These are phyloP conservation scores for Melanitta fusca DNA, from an alignment of 2,797 vertebrate species.

Conservation along the genomic window DNA sequence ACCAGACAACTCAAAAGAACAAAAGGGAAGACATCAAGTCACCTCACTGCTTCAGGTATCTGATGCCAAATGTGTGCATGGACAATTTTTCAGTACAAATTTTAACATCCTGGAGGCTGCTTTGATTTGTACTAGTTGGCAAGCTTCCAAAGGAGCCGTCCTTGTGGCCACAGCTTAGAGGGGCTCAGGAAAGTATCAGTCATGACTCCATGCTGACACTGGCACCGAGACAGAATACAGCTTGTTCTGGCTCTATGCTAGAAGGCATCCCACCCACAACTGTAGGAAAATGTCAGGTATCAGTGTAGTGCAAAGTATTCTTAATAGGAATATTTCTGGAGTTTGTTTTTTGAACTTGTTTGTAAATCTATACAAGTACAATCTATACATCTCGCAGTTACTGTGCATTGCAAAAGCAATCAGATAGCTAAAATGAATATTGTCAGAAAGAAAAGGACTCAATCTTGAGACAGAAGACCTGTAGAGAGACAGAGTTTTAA, in stretches of 20 bases:
- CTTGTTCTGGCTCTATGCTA: not conserved
- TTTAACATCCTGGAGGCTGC: not conserved
- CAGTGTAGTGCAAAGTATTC: not conserved
- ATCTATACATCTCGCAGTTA: not conserved
- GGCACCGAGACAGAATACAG: not conserved
- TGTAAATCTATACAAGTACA: not conserved
- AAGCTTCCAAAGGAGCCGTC: not conserved
- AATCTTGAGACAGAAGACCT: not conserved
- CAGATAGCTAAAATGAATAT: not conserved
- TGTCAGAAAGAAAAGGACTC: not conserved
- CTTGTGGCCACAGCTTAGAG: not conserved
- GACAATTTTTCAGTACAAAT: not conserved
- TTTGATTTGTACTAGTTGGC: not conserved
- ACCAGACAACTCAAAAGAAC: not conserved
- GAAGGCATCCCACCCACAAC: not conserved
- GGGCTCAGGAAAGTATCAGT: conserved; percentile 23
- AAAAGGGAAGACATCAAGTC: not conserved
- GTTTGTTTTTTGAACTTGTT: not conserved
- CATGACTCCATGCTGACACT: not conserved
- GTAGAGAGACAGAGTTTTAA: not conserved
- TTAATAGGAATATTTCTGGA: not conserved
- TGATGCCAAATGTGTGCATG: not conserved
- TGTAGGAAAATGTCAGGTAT: not conserved
- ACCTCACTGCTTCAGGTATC: not conserved
- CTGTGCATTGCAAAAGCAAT: not conserved